Percentiles rank a stretch among this genome's conserved stretches.
Conservation (phyloP, 2,113 vertebrate genomes). For the Vombatus ursinus region DNA sequence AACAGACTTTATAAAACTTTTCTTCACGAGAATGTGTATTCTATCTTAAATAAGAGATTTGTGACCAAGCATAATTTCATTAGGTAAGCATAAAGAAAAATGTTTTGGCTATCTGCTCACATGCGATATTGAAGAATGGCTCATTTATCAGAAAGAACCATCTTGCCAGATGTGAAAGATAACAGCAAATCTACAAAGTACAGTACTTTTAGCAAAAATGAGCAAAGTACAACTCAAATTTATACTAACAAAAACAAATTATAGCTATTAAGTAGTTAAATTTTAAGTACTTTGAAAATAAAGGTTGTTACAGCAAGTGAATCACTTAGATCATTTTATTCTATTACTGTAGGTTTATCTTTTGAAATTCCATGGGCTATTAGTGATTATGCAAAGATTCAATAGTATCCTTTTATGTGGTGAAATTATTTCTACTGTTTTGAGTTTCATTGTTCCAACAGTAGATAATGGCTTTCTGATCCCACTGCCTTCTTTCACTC, state of each 20-base stretch:
- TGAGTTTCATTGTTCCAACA: constrained; percentile 36
- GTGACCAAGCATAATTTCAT: not conserved
- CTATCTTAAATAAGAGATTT: not conserved
- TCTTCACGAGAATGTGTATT: not conserved
- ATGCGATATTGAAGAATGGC: not conserved
- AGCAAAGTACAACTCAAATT: not conserved
- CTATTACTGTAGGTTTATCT: not conserved
- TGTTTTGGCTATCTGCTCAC: not conserved
- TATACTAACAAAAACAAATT: not conserved
- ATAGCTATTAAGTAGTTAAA: not conserved
- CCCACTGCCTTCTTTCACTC: not conserved
- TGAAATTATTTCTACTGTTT: not conserved
- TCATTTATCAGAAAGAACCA: not conserved
- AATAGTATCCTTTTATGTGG: not conserved
- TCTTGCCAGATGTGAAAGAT: not conserved
- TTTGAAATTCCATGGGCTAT: not conserved
- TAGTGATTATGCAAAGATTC: not conserved
- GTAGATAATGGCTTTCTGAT: not conserved
- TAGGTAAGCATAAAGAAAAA: not conserved
- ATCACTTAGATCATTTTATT: constrained; percentile 32
- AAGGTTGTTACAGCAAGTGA: constrained; percentile 2
- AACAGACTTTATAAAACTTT: not conserved
- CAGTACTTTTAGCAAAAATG: not conserved
- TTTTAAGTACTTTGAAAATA: not conserved
- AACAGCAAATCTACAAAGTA: not conserved